phyloP scores from a whole-genome alignment of 1,140 invertebrate genomes.

The Drosophila rhopaloa region DNA sequence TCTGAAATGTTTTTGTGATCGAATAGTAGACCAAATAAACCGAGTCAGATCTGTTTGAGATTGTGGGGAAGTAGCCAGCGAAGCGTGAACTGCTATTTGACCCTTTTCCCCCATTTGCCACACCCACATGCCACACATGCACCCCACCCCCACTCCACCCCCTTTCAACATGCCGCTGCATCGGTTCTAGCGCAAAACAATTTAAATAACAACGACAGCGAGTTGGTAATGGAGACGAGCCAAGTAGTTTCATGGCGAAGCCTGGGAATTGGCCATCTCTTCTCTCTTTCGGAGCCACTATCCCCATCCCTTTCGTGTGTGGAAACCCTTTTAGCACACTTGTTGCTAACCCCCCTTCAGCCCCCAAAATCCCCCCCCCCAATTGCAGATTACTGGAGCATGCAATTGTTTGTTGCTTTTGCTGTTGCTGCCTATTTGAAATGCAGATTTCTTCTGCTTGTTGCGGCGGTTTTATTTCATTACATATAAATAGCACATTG shows the following conservation, averaged over 20 bases:
- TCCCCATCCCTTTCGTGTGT: constrained; percentile 34
- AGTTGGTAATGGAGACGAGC: constrained; percentile 63
- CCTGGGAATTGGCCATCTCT: constrained; percentile 55
- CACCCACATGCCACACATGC: constrained; percentile 10
- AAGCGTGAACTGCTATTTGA: constrained; percentile 35
- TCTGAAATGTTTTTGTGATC: constrained; percentile 11
- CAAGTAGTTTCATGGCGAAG: constrained; percentile 38
- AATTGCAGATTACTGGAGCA: constrained; percentile 67
- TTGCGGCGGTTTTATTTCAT: constrained; percentile 56
- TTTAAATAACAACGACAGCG: constrained; percentile 63
- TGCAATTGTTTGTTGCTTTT: constrained; percentile 53
- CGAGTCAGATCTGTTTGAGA: constrained; percentile 22
- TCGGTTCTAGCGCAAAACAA: constrained; percentile 63
- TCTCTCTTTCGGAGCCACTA: background rate
- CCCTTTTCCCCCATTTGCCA: constrained; percentile 29
- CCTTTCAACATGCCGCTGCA: background rate
- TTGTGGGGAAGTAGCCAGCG: constrained; percentile 29
- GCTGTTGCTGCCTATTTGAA: constrained; percentile 60
- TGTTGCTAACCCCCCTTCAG: constrained; percentile 40
- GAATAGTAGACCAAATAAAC: constrained; percentile 10
- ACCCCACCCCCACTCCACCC: background rate
- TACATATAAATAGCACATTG: constrained; percentile 57
- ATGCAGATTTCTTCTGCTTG: constrained; percentile 68
- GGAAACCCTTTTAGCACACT: constrained; percentile 60
- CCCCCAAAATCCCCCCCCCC: constrained; percentile 8